A percentile compares a stretch with the other conserved stretches of the same genome.
Conservation (phyloP, 1,140 invertebrate genomes). For the Stenopsyche tienmushanensis region DNA sequence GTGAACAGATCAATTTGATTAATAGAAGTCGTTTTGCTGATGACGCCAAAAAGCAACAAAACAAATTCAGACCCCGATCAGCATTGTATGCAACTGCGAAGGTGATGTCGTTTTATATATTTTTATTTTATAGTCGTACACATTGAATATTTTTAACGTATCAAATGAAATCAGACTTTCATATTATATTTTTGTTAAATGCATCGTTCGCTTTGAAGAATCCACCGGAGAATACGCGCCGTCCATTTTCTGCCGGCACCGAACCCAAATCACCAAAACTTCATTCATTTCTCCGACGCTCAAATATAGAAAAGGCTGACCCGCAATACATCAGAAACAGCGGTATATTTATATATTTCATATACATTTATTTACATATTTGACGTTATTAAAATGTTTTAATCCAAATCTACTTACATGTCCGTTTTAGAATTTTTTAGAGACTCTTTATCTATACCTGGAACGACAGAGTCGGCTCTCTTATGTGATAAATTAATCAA, state of each 20-base stretch:
- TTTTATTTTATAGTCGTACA: background rate
- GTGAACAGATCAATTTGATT: constrained; percentile 38
- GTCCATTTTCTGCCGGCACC: constrained; percentile 54
- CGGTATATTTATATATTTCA: constrained; percentile 40
- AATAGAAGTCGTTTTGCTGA: constrained; percentile 22
- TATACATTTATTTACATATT: background rate
- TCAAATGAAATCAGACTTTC: background rate
- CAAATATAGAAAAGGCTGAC: constrained; percentile 30
- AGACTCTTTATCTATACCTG: constrained; percentile 30
- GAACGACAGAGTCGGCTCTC: constrained; percentile 28
- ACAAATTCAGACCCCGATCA: constrained; percentile 31
- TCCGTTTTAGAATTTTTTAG: constrained; percentile 28
- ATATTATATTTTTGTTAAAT: background rate
- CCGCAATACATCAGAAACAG: constrained; percentile 42
- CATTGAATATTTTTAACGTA: background rate
- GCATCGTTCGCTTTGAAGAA: constrained; percentile 44
- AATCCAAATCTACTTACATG: background rate
- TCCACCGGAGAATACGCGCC: constrained; percentile 48
- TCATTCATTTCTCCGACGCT: constrained; percentile 29
- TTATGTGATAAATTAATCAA: constrained; percentile 37
- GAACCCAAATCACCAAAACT: constrained; percentile 47
- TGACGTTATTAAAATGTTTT: constrained; percentile 32
- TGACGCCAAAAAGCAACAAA: constrained; percentile 16
- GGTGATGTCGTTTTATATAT: background rate
- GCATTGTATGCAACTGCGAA: constrained; percentile 31